Percentiles rank a stretch among this genome's conserved stretches.
phyloP scores from a whole-genome alignment of 1,140 invertebrate species.

The Tetraneura akinire region DNA sequence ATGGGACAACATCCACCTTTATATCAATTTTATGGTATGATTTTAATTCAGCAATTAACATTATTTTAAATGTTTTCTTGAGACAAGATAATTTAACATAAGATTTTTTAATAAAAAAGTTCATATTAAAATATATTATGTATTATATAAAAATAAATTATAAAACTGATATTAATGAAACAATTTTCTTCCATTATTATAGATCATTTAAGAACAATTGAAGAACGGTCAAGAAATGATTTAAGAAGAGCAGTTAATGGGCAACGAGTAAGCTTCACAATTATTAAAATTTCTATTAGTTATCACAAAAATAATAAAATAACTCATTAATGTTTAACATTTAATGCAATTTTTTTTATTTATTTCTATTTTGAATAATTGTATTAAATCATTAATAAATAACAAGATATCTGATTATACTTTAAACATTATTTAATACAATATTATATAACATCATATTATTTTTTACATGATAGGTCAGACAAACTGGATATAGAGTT shows the following conservation, averaged over 20 bases:
- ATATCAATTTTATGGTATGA: not conserved
- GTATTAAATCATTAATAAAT: too few relatives aligned
- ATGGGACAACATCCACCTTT: not conserved
- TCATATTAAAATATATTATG: too few relatives aligned
- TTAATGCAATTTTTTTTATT: not conserved
- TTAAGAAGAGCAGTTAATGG: not conserved
- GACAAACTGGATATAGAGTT: not conserved
- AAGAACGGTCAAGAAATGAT: not conserved
- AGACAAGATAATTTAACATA: too few relatives aligned
- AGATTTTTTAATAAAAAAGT: too few relatives aligned
- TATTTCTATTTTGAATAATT: not conserved
- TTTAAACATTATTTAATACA: too few relatives aligned
- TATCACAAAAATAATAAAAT: not conserved
- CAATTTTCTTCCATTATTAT: too few relatives aligned
- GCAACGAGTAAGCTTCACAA: not conserved
- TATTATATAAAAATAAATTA: not conserved
- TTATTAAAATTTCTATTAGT: not conserved
- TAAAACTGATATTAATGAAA: too few relatives aligned
- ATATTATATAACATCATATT: too few relatives aligned
- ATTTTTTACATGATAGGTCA: not conserved
- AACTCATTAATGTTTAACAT: not conserved
- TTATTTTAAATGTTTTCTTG: too few relatives aligned
- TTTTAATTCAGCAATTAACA: too few relatives aligned
- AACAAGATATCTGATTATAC: too few relatives aligned
- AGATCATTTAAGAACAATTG: not conserved